These are phyloP conservation scores for Orthonychiurus folsomi DNA, from an alignment of 2,888 invertebrate species.

Conservation along the genomic window DNA sequence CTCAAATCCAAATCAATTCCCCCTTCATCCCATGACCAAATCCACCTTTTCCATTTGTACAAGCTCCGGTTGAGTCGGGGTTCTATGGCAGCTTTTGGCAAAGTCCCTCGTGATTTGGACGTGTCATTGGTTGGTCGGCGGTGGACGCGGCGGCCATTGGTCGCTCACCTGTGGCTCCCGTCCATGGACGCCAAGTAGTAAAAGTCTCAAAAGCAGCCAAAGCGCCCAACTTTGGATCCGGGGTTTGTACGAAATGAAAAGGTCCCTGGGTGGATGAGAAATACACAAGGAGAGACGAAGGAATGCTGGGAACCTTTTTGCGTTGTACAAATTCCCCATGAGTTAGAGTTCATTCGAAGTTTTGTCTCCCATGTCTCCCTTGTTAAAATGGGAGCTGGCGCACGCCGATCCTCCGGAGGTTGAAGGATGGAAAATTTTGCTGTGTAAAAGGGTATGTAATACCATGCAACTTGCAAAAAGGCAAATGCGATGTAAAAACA, in stretches of 20 bases:
- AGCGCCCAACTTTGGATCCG: background rate
- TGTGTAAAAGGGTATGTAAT: too few species aligned
- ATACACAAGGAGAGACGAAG: background rate
- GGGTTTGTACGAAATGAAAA: background rate
- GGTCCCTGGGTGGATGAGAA: background rate
- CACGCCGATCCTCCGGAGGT: too few species aligned
- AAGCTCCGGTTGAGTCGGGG: background rate
- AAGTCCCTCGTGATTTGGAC: background rate
- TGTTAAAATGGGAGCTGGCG: too few species aligned
- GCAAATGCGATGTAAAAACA: too few species aligned
- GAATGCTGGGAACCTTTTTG: background rate
- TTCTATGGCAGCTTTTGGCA: constrained; percentile 1
- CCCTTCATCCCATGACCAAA: too few species aligned
- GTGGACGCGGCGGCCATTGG: background rate
- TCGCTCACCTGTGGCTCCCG: background rate
- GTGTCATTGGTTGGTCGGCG: background rate
- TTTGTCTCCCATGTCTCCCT: too few species aligned
- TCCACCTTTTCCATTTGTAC: background rate
- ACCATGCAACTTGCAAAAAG: too few species aligned
- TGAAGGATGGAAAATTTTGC: too few species aligned
- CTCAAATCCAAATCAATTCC: too few species aligned
- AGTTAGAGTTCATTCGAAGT: background rate
- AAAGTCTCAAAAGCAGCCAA: background rate
- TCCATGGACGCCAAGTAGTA: background rate
- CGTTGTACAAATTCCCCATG: background rate